phyloP scores from a whole-genome alignment of 2,888 invertebrate genomes.

The Ditylenchus weischeri region DNA sequence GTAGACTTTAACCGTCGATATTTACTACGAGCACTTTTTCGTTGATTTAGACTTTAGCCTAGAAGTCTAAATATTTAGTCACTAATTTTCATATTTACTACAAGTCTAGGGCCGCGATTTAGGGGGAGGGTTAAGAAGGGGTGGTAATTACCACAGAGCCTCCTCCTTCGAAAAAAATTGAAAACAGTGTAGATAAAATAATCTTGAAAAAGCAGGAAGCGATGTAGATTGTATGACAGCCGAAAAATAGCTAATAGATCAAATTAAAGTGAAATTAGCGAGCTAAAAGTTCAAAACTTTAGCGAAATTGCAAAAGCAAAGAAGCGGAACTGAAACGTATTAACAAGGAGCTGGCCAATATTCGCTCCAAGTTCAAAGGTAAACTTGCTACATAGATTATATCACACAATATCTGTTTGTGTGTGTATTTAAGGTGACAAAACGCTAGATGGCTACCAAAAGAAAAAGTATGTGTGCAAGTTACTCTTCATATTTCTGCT shows the following conservation, averaged over 20 bases:
- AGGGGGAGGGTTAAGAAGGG: too few relatives aligned
- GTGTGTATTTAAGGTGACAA: constrained; percentile 73
- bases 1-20: too few relatives aligned
- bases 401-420: background rate
- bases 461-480: constrained; percentile 99
- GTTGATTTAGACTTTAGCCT: too few relatives aligned
- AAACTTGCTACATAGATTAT: background rate
- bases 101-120: too few relatives aligned
- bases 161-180: background rate
- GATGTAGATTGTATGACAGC: too few relatives aligned
- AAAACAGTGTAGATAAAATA: too few relatives aligned
- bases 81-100: too few relatives aligned
- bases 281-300: background rate
- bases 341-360: constrained; percentile 98
- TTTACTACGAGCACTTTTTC: too few relatives aligned
- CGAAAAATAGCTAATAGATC: too few relatives aligned
- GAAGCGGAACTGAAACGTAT: constrained; percentile 99
- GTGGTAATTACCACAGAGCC: too few relatives aligned
- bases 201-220: too few relatives aligned
- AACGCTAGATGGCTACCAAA: constrained; percentile 98
- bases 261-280: background rate
- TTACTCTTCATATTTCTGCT: constrained; percentile 96
- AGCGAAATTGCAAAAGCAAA: constrained; percentile 90
- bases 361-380: constrained; percentile 97
- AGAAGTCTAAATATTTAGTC: too few relatives aligned